These are phyloP conservation scores for Ochropleura plecta DNA, from an alignment of 2,888 invertebrate genomes.

Conservation along the genomic window DNA sequence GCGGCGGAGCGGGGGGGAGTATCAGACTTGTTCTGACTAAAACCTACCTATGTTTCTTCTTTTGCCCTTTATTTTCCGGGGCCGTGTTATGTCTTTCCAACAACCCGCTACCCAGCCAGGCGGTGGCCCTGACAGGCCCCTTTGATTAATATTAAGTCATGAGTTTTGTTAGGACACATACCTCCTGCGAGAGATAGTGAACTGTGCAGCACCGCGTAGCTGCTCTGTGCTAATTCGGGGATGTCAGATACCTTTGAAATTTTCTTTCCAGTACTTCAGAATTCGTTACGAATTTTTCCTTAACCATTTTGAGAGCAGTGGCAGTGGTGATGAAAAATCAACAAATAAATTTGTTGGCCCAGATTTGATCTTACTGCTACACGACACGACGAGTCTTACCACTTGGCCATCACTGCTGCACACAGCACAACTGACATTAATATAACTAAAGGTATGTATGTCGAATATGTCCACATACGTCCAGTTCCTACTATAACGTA, in stretches of 20 bases:
- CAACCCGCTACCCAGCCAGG: too few species aligned
- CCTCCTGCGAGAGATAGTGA: not conserved
- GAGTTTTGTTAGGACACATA: not conserved
- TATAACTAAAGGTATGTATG: not conserved
- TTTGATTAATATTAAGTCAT: too few species aligned
- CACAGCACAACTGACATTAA: not conserved
- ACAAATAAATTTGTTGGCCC: not conserved
- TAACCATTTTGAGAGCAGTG: too few species aligned
- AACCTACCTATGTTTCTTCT: too few species aligned
- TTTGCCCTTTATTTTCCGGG: too few species aligned
- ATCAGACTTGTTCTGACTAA: too few species aligned
- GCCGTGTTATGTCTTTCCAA: too few species aligned
- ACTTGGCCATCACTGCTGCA: not conserved
- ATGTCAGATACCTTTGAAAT: not conserved
- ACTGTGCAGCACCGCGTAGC: not conserved
- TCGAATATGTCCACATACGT: slow-evolving; percentile 1
- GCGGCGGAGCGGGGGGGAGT: too few species aligned
- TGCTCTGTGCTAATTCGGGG: not conserved
- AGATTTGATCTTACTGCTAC: not conserved
- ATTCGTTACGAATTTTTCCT: not conserved
- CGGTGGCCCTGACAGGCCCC: too few species aligned
- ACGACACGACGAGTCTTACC: not conserved
- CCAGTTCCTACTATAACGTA: slow-evolving; percentile 6
- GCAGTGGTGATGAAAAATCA: not conserved
- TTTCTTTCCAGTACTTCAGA: not conserved